Percentiles rank a stretch among this genome's conserved stretches.
These are phyloP conservation scores for Paramormyrops hopkinsi DNA, from an alignment of 2,797 vertebrate genomes.

Conservation along the genomic window DNA sequence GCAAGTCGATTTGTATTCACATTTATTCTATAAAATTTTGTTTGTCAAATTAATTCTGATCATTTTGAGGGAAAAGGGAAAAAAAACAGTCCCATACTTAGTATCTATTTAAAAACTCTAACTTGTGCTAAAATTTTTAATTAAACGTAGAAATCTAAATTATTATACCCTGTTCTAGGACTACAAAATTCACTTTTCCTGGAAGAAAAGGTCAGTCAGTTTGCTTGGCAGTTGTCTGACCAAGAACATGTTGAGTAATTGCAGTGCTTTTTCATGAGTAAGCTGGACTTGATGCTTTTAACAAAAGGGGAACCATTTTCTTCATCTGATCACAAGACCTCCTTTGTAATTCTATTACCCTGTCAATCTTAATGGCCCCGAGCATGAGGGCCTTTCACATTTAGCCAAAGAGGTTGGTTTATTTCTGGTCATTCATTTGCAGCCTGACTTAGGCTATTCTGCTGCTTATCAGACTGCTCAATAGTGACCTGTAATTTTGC, in stretches of 20 bases:
- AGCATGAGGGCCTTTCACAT: neutral
- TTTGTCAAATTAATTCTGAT: neutral
- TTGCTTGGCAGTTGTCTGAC: neutral
- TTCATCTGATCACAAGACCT: neutral
- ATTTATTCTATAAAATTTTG: neutral
- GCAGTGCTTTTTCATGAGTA: neutral
- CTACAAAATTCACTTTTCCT: neutral
- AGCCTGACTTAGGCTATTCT: neutral
- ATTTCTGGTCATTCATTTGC: conserved; percentile 9
- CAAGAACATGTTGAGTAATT: neutral
- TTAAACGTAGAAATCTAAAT: neutral
- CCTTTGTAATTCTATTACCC: neutral
- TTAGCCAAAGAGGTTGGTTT: neutral
- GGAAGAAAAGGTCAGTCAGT: neutral
- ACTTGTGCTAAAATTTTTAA: neutral
- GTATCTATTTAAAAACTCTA: neutral
- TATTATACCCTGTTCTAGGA: neutral
- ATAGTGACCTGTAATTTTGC: neutral
- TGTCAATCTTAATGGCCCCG: neutral
- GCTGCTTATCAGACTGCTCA: neutral
- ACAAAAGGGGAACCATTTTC: neutral
- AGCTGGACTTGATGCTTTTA: neutral
- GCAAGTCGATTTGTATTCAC: neutral
- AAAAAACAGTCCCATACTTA: neutral
- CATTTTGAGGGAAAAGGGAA: neutral